These are phyloP conservation scores for Platerodrilus igneus DNA, from an alignment of 2,888 invertebrate species.

Conservation along the genomic window DNA sequence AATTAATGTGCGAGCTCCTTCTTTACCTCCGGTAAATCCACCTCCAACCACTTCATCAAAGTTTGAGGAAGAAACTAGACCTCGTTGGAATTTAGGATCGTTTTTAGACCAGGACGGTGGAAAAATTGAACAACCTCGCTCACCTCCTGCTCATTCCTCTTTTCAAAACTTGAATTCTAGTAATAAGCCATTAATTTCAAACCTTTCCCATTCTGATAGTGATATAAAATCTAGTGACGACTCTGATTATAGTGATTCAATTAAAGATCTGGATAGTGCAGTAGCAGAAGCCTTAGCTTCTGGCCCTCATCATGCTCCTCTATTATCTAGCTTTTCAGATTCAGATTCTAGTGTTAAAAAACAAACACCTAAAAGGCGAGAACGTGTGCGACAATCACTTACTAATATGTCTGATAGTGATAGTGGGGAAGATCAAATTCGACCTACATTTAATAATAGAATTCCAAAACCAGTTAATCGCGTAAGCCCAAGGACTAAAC, in stretches of 20 bases:
- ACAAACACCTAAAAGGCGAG: conserved; percentile 33
- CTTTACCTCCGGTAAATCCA: conserved; percentile 32
- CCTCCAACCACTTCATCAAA: conserved; percentile 42
- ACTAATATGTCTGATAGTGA: conserved; percentile 38
- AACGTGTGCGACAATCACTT: conserved; percentile 37
- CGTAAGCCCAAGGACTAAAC: conserved; percentile 43
- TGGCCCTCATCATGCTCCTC: conserved; percentile 37
- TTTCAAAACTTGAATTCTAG: conserved; percentile 26
- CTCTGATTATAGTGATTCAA: conserved; percentile 51
- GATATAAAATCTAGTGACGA: conserved; percentile 37
- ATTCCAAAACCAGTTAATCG: conserved; percentile 39
- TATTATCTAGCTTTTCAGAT: conserved; percentile 60
- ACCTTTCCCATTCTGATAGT: conserved; percentile 28
- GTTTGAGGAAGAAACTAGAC: conserved; percentile 49
- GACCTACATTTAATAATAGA: conserved; percentile 34
- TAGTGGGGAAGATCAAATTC: conserved; percentile 37
- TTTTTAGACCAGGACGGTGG: conserved; percentile 39
- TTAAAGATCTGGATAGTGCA: conserved; percentile 54
- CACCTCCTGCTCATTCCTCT: conserved; percentile 27
- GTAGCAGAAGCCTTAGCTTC: conserved; percentile 50
- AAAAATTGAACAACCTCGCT: conserved; percentile 27
- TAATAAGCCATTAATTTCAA: conserved; percentile 25
- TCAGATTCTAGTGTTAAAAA: conserved; percentile 41
- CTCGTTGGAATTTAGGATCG: conserved; percentile 48
- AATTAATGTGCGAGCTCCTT: conserved; percentile 33